Base-by-base conservation (phyloP, 2,888 invertebrate genomes). In the Mamestra brassicae region DNA sequence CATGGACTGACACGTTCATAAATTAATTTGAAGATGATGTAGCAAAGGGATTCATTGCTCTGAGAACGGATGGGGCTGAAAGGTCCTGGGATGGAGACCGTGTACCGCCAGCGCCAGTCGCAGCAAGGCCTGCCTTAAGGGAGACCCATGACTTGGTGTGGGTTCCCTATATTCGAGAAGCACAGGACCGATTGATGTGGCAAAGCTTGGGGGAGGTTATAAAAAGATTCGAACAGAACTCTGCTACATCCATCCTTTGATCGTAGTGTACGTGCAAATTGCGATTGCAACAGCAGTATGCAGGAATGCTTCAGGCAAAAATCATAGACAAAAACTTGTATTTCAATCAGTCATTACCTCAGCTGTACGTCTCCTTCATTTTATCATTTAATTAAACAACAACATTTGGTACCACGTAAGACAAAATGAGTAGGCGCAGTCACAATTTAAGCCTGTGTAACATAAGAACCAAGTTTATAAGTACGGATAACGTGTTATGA, bases 401-500 rank as follows among this genome's bases (percentile, higher is more conserved):
- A 63, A 15, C 63, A 64, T 76, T 26, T 60, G 6, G 34, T 50
- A 45, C 50, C 26, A 38, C 4, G 38, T 38, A 38, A 38, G n/a
- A 36, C 38, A 8, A 6, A 66, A 66, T 57, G 50, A n/a, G 65
- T 52, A n/a, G 36, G 50, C 10, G 42, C 13, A 34, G 58, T 65
- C 68, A 34, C 80, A 36, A 80, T 70, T 78, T 58, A 81, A 78
- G 60, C 55, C 67, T 36, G 15, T 62, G 36, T 54, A 58, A 69
- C 81, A 61, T 68, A 78, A 81, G 54, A 66, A 62, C 52, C 17
- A 69, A 78, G 75, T 78, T 78, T 65, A 36, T 79, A 86, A 85
- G 85, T 83, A 86, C 73, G 76, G 65, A 78, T 77, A 78, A 80
- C 81, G 80, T 78, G 85, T 81, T 80, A 84, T 70, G 73, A 69